phyloP scores from a whole-genome alignment of 2,797 vertebrate genomes.

The Euphonia xanthogaster region DNA sequence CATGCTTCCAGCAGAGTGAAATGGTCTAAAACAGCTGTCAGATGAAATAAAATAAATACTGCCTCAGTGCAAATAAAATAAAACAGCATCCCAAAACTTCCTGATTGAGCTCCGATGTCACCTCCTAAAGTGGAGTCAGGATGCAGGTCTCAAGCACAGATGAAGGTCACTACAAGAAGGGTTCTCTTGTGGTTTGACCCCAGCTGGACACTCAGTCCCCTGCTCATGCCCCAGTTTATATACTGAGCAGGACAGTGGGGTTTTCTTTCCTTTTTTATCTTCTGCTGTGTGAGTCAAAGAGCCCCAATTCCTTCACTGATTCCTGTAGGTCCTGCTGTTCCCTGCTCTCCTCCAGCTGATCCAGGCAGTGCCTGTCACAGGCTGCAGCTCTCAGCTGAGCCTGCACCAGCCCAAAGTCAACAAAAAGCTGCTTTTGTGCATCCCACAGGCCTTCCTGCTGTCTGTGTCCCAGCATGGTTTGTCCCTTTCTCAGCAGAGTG shows the following conservation, averaged over 20 bases:
- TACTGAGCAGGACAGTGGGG: background rate
- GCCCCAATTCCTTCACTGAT: background rate
- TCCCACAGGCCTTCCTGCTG: background rate
- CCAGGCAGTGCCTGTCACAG: background rate
- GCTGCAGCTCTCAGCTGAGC: background rate
- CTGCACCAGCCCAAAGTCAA: background rate
- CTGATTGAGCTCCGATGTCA: background rate
- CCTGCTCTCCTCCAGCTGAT: background rate
- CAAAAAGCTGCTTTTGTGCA: background rate
- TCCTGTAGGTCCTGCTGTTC: background rate
- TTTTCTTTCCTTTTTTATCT: background rate
- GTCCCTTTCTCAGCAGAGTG: background rate
- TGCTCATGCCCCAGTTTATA: background rate
- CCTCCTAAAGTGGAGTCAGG: background rate
- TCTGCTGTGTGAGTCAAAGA: background rate
- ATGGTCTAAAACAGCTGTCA: conserved; percentile 70
- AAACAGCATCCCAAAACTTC: conserved; percentile 5
- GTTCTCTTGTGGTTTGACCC: background rate
- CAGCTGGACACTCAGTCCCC: background rate
- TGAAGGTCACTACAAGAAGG: background rate
- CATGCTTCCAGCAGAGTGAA: conserved; percentile 64
- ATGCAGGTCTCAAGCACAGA: background rate
- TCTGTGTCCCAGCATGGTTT: background rate
- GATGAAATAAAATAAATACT: conserved; percentile 64
- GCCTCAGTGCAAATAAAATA: conserved; percentile 46